Evolutionary conservation across 2,113 vertebrate species (phyloP).

Genomic region (Cheirogaleus medius): DNA sequence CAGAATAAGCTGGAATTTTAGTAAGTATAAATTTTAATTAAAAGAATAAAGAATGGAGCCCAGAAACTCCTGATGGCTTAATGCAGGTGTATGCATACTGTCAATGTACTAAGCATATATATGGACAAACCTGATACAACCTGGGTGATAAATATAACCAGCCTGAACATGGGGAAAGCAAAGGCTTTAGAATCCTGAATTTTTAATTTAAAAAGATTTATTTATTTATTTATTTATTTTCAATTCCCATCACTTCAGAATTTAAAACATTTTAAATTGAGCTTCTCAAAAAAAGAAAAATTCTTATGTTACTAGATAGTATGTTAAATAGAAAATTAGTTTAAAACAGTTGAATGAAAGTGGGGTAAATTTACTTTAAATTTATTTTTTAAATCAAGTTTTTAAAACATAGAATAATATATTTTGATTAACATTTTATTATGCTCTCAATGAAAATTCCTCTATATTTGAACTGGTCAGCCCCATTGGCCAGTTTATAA

Average conservation of each 20-base stretch:
- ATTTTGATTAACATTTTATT: conserved; percentile 38
- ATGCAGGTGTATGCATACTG: background rate
- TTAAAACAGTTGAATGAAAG: conserved; percentile 37
- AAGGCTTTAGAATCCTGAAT: background rate
- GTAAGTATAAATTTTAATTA: conserved; percentile 25
- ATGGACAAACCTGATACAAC: background rate
- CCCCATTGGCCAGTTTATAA: background rate
- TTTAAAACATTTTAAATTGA: background rate
- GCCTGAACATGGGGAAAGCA: background rate
- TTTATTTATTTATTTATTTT: background rate
- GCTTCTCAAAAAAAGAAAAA: background rate
- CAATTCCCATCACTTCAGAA: no score
- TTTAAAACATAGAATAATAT: conserved; percentile 39
- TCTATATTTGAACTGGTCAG: background rate
- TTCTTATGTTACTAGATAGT: background rate
- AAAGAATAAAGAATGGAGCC: conserved; percentile 7
- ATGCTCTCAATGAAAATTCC: conserved; percentile 12
- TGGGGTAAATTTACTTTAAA: background rate
- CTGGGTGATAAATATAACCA: background rate
- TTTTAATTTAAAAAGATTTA: background rate
- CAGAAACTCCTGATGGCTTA: background rate
- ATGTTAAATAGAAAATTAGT: conserved; percentile 36
- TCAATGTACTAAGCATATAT: conserved; percentile 3
- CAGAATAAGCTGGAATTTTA: conserved; percentile 26
- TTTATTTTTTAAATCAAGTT: conserved; percentile 32